Conservation (phyloP, 2,797 vertebrate species). For the Pelodytes ibericus region DNA sequence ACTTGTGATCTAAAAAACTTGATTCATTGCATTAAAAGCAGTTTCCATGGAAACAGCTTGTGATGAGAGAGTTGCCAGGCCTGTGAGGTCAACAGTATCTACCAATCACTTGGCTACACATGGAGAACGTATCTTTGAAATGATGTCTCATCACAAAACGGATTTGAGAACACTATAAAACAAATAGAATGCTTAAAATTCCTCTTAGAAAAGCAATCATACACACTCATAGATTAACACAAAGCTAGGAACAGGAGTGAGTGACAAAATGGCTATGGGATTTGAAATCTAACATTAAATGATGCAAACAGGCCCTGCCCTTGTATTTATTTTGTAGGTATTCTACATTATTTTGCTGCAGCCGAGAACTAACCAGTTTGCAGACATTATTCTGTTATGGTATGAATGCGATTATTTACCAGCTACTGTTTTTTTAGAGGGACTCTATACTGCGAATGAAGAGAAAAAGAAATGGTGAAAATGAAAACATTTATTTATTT, state of each 20-base stretch:
- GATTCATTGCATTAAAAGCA: background rate
- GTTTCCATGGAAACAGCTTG: conserved; percentile 34
- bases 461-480: too few relatives aligned
- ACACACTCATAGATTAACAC: too few relatives aligned
- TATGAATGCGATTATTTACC: too few relatives aligned
- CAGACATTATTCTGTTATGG: too few relatives aligned
- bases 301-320: too few relatives aligned
- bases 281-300: background rate
- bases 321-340: too few relatives aligned
- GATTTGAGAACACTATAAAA: conserved; percentile 23
- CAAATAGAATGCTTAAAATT: background rate
- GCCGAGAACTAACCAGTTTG: too few relatives aligned
- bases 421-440: too few relatives aligned
- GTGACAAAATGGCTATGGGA: background rate
- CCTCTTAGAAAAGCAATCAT: too few relatives aligned
- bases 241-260: background rate
- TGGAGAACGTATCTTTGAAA: conserved; percentile 34
- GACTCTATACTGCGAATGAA: too few relatives aligned
- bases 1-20: conserved; percentile 17
- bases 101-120: background rate
- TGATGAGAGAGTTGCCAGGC: conserved; percentile 10
- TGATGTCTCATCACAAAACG: conserved; percentile 32
- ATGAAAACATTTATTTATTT: too few relatives aligned
- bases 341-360: too few relatives aligned
- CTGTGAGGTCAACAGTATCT: conserved; percentile 7